Evolutionary conservation across 2,113 vertebrate species (phyloP), one percentile per base, ranked within the genome.

Genomic region (Elephas maximus): DNA sequence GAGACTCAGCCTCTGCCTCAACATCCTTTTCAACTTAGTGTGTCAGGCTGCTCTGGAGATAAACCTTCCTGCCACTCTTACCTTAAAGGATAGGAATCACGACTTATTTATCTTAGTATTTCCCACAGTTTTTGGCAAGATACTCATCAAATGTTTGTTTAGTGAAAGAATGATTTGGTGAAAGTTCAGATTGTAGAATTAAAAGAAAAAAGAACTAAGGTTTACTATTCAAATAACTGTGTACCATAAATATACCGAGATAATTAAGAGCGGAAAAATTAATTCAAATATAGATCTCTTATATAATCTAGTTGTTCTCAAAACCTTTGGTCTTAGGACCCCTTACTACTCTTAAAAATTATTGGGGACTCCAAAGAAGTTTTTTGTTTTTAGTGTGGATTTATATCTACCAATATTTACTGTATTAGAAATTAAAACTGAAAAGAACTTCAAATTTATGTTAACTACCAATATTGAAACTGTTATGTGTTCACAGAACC

Each of bases 151-250:
- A 37, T 62, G 33, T 37, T 90, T 62, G 60, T 73, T 67, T 88
- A 48, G 80, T 93, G 76, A 81, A 88, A 74, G 53, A 41, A 63
- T 81, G 65, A 51, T 62, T 81, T 73, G 41, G 9, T 87, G 37
- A 33, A 89, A 89, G 20, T 76, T 82, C 5, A 53, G 53, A 82
- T 62, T 53, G 76, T 88, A 94, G 93, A 89, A 65, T 74, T 74
- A 37, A 6, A 33, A 41, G 51, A 93, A 60, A 17, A 37, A 37
- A 37, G 37, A 37, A 76, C 10, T 48, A 57, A 57, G 12, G n/a
- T 73, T 81, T 88, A 24, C 12, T 71, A 73, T 71, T 83, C 81
- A 63, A 41, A 73, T 82, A 81, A 71, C 26, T 81, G 11, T 65
- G 26, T 90, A n/a, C 26, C 41, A 48, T 48, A 69, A 83, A 45